These are phyloP conservation scores for Lepidotrigona ventralis DNA, from an alignment of 1,140 invertebrate genomes.

Conservation along the genomic window DNA sequence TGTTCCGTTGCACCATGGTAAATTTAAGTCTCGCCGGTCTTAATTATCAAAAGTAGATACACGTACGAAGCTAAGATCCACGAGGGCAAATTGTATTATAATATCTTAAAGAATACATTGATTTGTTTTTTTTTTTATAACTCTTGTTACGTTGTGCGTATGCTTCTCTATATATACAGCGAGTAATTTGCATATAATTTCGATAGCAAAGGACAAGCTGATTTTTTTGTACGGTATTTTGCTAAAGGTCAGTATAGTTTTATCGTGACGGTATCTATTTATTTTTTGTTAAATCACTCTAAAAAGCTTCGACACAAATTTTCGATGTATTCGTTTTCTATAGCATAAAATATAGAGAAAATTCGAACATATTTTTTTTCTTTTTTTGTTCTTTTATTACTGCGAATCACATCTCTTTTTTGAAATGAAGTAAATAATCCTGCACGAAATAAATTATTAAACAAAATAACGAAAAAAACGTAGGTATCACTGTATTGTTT, in stretches of 20 bases:
- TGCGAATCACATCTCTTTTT: background rate
- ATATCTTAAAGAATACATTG: background rate
- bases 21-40: background rate
- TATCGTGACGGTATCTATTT: slow-evolving; percentile 11
- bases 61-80: background rate
- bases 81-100: background rate
- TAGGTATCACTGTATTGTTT: slow-evolving; percentile 1
- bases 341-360: background rate
- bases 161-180: background rate
- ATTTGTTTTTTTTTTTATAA: background rate
- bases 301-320: background rate
- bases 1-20: background rate
- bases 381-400: background rate
- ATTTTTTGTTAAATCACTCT: slow-evolving; percentile 7
- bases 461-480: too few species aligned
- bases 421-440: background rate
- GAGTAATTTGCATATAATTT: slow-evolving; percentile 9
- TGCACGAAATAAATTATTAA: background rate
- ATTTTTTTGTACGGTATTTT: background rate
- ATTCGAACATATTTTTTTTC: background rate
- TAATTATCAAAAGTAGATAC: background rate
- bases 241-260: slow-evolving; percentile 14
- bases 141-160: background rate
- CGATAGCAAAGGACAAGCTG: background rate
- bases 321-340: background rate